Conservation (phyloP, 2,113 vertebrate species). For the Saccopteryx leptura region DNA sequence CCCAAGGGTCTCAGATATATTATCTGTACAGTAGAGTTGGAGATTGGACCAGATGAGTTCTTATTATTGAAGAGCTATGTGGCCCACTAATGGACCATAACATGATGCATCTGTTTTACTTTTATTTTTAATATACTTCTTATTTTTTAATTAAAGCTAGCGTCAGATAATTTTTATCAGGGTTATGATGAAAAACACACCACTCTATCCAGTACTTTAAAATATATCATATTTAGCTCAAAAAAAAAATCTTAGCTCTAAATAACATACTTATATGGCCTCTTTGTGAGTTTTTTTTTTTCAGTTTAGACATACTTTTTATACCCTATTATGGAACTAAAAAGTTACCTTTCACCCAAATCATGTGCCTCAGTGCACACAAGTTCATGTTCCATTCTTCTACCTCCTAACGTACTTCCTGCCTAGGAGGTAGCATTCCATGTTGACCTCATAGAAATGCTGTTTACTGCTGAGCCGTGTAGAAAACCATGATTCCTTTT, state of each 20-base stretch:
- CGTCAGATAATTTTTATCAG: neutral
- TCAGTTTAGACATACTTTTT: constrained; percentile 26
- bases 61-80: neutral
- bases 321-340: neutral
- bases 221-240: neutral
- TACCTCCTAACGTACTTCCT: neutral
- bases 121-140: constrained; percentile 6
- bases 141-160: neutral
- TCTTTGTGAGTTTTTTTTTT: neutral
- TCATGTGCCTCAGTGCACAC: neutral
- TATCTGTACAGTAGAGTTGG: neutral
- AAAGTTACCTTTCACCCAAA: neutral
- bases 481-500: neutral
- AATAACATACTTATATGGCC: neutral
- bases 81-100: neutral
- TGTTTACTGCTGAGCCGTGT: neutral
- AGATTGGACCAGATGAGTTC: neutral
- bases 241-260: neutral
- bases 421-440: neutral
- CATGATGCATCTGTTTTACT: neutral
- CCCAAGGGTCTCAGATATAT: neutral
- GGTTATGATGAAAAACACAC: neutral
- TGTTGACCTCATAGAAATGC: neutral
- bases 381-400: neutral
- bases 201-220: neutral